Percentiles rank a stretch among this genome's conserved stretches.
These are phyloP conservation scores for Altica lythri DNA, from an alignment of 2,888 invertebrate species.

Conservation along the genomic window DNA sequence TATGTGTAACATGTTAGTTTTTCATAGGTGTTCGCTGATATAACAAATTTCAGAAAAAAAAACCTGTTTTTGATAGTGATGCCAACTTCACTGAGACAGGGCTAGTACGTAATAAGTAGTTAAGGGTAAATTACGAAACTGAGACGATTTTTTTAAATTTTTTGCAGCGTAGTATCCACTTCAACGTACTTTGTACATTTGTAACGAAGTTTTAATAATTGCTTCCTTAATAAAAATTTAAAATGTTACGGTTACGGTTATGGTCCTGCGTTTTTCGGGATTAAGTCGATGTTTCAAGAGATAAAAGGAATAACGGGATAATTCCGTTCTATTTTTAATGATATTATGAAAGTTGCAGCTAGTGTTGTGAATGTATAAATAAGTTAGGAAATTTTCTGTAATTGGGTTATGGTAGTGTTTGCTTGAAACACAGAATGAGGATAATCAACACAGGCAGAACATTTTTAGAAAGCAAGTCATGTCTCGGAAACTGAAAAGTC, in stretches of 20 bases:
- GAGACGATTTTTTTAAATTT: too few relatives aligned
- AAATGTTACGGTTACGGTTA: constrained; percentile 27
- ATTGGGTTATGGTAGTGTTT: constrained; percentile 15
- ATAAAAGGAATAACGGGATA: constrained; percentile 24
- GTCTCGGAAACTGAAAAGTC: too few relatives aligned
- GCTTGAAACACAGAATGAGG: constrained; percentile 3
- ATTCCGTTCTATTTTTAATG: constrained; percentile 22
- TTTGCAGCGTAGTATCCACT: too few relatives aligned
- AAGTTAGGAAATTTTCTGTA: constrained; percentile 19
- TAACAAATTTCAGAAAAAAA: too few relatives aligned
- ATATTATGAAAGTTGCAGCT: constrained; percentile 18
- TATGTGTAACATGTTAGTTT: too few relatives aligned
- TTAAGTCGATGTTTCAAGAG: constrained; percentile 24
- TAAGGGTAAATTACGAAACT: too few relatives aligned
- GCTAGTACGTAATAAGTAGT: too few relatives aligned
- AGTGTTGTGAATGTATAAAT: constrained; percentile 20
- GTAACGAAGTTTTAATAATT: constrained; percentile 35
- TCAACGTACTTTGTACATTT: constrained; percentile 30
- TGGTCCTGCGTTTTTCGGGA: constrained; percentile 17
- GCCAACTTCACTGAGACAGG: too few relatives aligned
- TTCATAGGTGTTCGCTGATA: too few relatives aligned
- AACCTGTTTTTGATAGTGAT: too few relatives aligned
- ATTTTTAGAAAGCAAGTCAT: too few relatives aligned
- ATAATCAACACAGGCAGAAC: constrained; percentile 2
- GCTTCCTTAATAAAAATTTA: constrained; percentile 31